Evolutionary conservation across 2,888 invertebrate species (phyloP).

Genomic region (Aporophyla lueneburgensis): DNA sequence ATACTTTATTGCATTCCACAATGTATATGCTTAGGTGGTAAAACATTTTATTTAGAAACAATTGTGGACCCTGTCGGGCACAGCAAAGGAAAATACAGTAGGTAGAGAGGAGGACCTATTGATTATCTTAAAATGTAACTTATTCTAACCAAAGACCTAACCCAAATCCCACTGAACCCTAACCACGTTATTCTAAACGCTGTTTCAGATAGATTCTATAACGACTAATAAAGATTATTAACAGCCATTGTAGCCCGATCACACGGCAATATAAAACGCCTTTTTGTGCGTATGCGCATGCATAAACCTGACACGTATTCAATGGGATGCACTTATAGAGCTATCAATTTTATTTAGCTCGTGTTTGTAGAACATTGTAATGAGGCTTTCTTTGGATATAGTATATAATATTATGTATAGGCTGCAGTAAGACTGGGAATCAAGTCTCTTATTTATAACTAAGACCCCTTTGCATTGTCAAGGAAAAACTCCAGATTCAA

Average conservation of each 20-base stretch:
- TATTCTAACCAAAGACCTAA: neutral
- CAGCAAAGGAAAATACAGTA: too few relatives aligned
- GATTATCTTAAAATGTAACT: too few relatives aligned
- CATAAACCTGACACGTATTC: slow-evolving; percentile 46
- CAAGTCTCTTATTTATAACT: neutral
- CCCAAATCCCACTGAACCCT: slow-evolving; percentile 31
- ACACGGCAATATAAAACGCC: slow-evolving; percentile 62
- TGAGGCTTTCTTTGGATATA: slow-evolving; percentile 17
- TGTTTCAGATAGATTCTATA: slow-evolving; percentile 59
- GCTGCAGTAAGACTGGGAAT: neutral
- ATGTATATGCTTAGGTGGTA: too few relatives aligned
- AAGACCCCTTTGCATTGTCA: neutral
- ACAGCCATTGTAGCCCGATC: slow-evolving; percentile 66
- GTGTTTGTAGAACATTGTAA: slow-evolving; percentile 37
- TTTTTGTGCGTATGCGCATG: slow-evolving; percentile 44
- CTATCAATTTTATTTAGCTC: slow-evolving; percentile 43
- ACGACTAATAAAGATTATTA: slow-evolving; percentile 69
- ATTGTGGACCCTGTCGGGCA: too few relatives aligned
- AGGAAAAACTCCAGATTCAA: neutral
- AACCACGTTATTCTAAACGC: slow-evolving; percentile 46
- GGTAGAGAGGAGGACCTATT: too few relatives aligned
- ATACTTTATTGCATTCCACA: too few relatives aligned
- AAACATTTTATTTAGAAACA: too few relatives aligned
- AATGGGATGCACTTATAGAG: slow-evolving; percentile 38
- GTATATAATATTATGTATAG: neutral